phyloP scores from a whole-genome alignment of 2,113 vertebrate species.

The Camelus dromedarius region DNA sequence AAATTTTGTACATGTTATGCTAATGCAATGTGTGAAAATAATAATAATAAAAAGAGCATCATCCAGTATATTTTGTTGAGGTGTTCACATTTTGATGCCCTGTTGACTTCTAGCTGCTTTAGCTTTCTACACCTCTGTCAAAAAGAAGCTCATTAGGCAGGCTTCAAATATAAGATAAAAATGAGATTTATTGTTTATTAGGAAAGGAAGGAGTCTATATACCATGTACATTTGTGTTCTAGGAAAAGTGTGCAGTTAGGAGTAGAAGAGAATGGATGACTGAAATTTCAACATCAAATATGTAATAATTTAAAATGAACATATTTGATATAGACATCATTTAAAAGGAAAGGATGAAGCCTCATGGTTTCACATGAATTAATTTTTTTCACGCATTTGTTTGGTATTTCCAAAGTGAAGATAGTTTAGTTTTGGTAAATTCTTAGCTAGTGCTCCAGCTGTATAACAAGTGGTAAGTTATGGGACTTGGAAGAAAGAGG shows the following conservation, averaged over 20 bases:
- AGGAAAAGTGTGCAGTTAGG: background rate
- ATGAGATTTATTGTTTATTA: conserved; percentile 12
- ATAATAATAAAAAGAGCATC: background rate
- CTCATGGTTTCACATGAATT: background rate
- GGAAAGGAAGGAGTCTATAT: background rate
- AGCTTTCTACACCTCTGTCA: conserved; percentile 19
- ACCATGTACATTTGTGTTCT: background rate
- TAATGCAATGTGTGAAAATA: conserved; percentile 30
- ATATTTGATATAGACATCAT: background rate
- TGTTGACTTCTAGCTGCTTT: conserved; percentile 54
- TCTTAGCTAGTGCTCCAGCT: background rate
- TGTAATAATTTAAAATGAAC: background rate
- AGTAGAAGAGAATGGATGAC: background rate
- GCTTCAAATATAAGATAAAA: conserved; percentile 21
- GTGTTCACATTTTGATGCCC: conserved; percentile 50
- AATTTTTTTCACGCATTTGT: background rate
- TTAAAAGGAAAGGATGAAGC: background rate
- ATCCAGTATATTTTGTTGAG: conserved; percentile 9
- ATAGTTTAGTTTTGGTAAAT: background rate
- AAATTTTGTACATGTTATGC: background rate
- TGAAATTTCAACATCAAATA: conserved; percentile 4
- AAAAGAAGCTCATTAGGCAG: conserved; percentile 53
- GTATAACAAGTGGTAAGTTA: background rate
- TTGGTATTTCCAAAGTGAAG: background rate
- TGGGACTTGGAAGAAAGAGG: background rate